Evolutionary conservation across 2,113 vertebrate genomes (phyloP), one percentile per base, ranked within the genome.

Genomic region (Chrysemys picta): DNA sequence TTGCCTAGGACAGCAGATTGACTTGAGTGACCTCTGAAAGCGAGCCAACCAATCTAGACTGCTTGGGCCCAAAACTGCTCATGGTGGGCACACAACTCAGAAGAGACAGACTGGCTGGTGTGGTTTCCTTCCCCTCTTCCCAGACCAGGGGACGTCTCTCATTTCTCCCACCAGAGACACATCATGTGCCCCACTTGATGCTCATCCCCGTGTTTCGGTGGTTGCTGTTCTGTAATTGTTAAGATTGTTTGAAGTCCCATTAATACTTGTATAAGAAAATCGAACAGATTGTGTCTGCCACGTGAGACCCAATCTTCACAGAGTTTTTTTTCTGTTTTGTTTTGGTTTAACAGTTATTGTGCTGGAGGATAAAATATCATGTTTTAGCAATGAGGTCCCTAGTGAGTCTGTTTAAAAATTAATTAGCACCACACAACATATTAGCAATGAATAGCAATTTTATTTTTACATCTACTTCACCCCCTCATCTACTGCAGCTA

Each of bases 351-450:
- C 87, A 83, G 95, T 97, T 97, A 56, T 3, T 89, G 91, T 95
- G 97, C 97, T 53, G 1, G 95, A 97, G 97, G 90, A 98, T 95
- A 94, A 98, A 98, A 95, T 92, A 80, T 96, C 92, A 97, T 97
- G 96, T 97, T 97, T 93, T 97, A 96, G 84, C 96, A 97, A 97
- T 96, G 95, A 96, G 96, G 96, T 94, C 96, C 94, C 96, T 13
- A 50, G 96, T 72, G 95, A 97, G 96, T 96, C 95, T 97, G 80
- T 96, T 98, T 94, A 97, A 98, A 98, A 97, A 97, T 97, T 98
- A 97, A 98, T 97, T 97, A 98, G 97, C 85, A 89, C 90, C n/a
- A 17, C n/a, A 94, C 91, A 94, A 97, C 38, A 2, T 21, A 80
- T 95, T 88, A 91, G 93, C 1, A 5, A 94, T 80, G 97, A 97